Base-by-base conservation (phyloP, 1,140 invertebrate genomes). In the Eumaeus atala region DNA sequence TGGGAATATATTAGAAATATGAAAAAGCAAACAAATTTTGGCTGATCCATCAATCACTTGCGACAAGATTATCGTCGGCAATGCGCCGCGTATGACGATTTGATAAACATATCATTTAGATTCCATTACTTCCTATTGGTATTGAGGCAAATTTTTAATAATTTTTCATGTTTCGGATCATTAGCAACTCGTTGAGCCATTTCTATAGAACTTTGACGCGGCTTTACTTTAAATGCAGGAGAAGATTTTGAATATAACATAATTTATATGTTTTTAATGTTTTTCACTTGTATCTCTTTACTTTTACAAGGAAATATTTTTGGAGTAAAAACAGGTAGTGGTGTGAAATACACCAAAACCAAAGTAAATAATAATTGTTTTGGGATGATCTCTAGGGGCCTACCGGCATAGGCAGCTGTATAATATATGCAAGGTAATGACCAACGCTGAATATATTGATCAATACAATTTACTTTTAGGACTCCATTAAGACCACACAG, bases 141-240 rank as follows among this genome's bases (percentile, higher is more conserved):
- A 44, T 44, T 44, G 40, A 44, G 40, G 21, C 14, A 44, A 44
- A 16, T 44, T 44, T 44, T 16, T 40, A 40, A 11, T 40, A 11
- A 40, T 40, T 40, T 40, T 44, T 44, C 14, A 44, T 16, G 7
- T 17, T 44, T 44, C 17, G 16, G 40, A 12, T 12, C n/a, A n/a
- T n/a, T n/a, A n/a, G n/a, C n/a, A n/a, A n/a, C n/a, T n/a, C n/a
- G n/a, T n/a, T n/a, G n/a, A n/a, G n/a, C n/a, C n/a, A n/a, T n/a
- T n/a, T n/a, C n/a, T n/a, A n/a, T n/a, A n/a, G n/a, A n/a, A n/a
- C n/a, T n/a, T n/a, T n/a, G n/a, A n/a, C n/a, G n/a, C n/a, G n/a
- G 16, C 16, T 44, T 44, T 16, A 14, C 40, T 44, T 44, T 44
- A 14, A 44, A 16, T 28, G 6, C 2, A 28, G 21, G n/a, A n/a